Evolutionary conservation across 1,140 invertebrate genomes (phyloP).

Genomic region (Aphaenogaster rudis): DNA sequence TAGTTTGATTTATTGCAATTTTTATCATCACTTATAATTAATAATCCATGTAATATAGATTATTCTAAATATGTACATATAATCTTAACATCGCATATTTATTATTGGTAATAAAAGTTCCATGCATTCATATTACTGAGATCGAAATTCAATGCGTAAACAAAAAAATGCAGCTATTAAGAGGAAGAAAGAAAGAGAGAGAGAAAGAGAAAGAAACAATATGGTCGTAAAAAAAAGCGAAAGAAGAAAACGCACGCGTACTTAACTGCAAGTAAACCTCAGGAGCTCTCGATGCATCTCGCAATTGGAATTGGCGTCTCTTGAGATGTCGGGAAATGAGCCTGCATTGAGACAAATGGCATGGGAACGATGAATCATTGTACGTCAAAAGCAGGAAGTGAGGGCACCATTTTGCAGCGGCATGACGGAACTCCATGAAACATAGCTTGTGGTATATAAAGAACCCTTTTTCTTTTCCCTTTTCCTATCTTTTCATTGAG

Average conservation of each 20-base stretch:
- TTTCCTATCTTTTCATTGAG: constrained; percentile 67
- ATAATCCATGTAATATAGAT: background rate
- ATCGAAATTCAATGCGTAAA: constrained; percentile 23
- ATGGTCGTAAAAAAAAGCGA: background rate
- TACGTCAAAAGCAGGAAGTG: constrained; percentile 80
- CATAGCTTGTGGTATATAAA: constrained; percentile 68
- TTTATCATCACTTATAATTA: constrained; percentile 11
- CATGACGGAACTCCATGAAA: constrained; percentile 65
- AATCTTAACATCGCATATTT: background rate
- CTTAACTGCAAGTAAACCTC: constrained; percentile 64
- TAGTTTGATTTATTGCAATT: background rate
- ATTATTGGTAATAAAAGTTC: background rate
- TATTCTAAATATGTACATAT: background rate
- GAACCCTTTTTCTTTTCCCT: constrained; percentile 64
- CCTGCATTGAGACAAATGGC: constrained; percentile 81
- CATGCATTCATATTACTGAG: background rate
- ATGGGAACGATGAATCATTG: constrained; percentile 80
- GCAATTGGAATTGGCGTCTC: constrained; percentile 79
- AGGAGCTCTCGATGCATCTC: constrained; percentile 65
- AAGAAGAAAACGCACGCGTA: constrained; percentile 28
- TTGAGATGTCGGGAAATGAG: constrained; percentile 76
- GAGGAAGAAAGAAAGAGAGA: background rate
- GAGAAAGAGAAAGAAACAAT: background rate
- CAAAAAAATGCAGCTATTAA: background rate
- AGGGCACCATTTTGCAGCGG: constrained; percentile 73